These are phyloP conservation scores for Ectemnius continuus DNA, from an alignment of 2,888 invertebrate genomes.

Conservation along the genomic window DNA sequence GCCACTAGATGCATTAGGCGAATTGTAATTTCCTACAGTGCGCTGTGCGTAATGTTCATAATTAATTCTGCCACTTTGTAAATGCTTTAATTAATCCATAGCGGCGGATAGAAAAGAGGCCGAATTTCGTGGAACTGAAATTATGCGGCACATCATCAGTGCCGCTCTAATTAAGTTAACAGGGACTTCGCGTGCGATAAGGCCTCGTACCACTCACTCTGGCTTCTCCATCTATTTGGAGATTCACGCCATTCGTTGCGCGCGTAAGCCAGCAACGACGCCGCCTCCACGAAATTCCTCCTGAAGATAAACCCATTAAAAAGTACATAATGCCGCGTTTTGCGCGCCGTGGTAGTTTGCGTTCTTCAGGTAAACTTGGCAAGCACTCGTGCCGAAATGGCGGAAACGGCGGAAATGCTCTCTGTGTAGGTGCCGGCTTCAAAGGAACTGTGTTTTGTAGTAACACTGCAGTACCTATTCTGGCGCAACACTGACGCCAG, in stretches of 20 bases:
- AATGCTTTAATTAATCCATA: too few species aligned
- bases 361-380: conserved; percentile 1
- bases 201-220: too few species aligned
- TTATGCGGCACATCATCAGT: neutral
- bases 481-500: neutral
- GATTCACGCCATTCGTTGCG: conserved; percentile 13
- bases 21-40: too few species aligned
- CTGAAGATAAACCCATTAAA: conserved; percentile 18
- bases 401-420: neutral
- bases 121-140: too few species aligned
- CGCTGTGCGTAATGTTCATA: too few species aligned
- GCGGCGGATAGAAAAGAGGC: too few species aligned
- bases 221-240: neutral
- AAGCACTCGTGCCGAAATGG: neutral
- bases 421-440: neutral
- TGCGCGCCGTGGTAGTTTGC: neutral
- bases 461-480: neutral
- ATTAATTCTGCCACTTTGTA: too few species aligned
- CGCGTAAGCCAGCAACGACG: conserved; percentile 10
- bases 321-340: conserved; percentile 10
- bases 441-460: neutral
- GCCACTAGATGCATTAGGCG: too few species aligned
- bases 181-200: conserved; percentile 2
- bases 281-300: conserved; percentile 13
- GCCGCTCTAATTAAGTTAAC: neutral